Evolutionary conservation across 2,113 vertebrate genomes (phyloP).

Genomic region (Marmota flaviventris): DNA sequence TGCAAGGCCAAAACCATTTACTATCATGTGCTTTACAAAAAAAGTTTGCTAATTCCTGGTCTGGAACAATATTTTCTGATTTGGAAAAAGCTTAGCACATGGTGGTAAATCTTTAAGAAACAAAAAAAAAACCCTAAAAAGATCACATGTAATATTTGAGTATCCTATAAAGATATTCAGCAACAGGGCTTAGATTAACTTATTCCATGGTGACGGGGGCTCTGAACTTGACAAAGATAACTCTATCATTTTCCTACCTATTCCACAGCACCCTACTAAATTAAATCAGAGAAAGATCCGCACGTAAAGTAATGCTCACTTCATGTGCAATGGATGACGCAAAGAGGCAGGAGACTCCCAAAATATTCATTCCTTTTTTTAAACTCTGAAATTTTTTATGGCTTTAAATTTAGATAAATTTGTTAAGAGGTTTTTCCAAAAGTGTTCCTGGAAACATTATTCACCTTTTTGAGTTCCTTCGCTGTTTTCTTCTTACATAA

Average conservation of each 20-base stretch:
- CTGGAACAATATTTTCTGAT: not conserved
- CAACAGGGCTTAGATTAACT: not conserved
- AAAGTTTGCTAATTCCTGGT: not conserved
- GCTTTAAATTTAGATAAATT: constrained; percentile 6
- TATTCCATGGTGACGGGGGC: rapidly evolving
- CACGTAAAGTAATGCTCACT: not conserved
- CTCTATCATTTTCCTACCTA: not conserved
- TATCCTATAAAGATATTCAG: not conserved
- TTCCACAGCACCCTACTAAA: not conserved
- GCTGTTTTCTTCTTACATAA: not conserved
- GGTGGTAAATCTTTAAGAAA: not conserved
- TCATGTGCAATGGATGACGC: not conserved
- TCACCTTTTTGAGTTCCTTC: not conserved
- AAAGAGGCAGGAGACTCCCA: not conserved
- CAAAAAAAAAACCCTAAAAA: not conserved
- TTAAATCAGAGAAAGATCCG: not conserved
- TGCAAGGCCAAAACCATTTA: not conserved
- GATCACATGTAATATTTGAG: not conserved
- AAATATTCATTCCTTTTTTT: no score
- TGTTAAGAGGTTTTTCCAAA: constrained; percentile 11
- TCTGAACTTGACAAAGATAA: not conserved
- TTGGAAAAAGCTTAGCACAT: constrained; percentile 33
- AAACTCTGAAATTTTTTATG: not conserved
- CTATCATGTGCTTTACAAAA: not conserved
- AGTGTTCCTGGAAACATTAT: not conserved